These are phyloP conservation scores for Mesembrinibis cayennensis DNA, from an alignment of 2,113 vertebrate genomes.

Conservation along the genomic window DNA sequence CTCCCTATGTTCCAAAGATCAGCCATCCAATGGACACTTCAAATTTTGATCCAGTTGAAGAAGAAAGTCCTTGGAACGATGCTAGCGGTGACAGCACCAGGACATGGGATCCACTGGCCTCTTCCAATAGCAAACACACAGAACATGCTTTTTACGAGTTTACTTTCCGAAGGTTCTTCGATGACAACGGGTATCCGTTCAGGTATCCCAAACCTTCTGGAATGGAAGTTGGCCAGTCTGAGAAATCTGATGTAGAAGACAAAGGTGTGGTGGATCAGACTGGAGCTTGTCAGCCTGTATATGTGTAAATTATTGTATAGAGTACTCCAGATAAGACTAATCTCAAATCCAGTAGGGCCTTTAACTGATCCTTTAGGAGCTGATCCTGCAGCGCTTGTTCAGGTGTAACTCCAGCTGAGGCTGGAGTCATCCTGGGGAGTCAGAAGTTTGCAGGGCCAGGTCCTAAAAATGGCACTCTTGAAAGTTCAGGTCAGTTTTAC, in stretches of 20 bases:
- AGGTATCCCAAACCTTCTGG: conserved; percentile 92
- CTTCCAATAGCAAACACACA: conserved; percentile 86
- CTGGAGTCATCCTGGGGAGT: background rate
- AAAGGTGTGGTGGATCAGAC: conserved; percentile 71
- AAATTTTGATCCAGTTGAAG: conserved; percentile 98
- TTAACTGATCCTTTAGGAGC: conserved; percentile 43
- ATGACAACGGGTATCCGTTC: conserved; percentile 95
- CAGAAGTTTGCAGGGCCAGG: conserved; percentile 1
- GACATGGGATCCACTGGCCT: conserved; percentile 85
- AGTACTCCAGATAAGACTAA: conserved; percentile 28
- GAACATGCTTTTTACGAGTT: conserved; percentile 99
- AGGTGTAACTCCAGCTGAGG: background rate
- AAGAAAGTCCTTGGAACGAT: conserved; percentile 89
- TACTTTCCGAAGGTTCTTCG: conserved; percentile 97
- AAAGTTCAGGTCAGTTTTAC: conserved; percentile 34
- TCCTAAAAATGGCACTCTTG: conserved; percentile 27
- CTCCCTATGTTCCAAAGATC: conserved; percentile 94
- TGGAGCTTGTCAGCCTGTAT: conserved; percentile 92
- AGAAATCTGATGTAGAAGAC: conserved; percentile 50
- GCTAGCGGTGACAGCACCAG: conserved; percentile 85
- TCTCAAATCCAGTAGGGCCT: conserved; percentile 39
- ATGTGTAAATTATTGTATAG: conserved; percentile 82
- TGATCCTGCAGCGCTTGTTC: conserved; percentile 19
- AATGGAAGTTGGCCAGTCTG: conserved; percentile 45
- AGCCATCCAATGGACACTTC: conserved; percentile 98